Evolutionary conservation across 2,113 vertebrate species (phyloP), one percentile per base, ranked within the genome.

Genomic region (Embiotoca jacksoni): DNA sequence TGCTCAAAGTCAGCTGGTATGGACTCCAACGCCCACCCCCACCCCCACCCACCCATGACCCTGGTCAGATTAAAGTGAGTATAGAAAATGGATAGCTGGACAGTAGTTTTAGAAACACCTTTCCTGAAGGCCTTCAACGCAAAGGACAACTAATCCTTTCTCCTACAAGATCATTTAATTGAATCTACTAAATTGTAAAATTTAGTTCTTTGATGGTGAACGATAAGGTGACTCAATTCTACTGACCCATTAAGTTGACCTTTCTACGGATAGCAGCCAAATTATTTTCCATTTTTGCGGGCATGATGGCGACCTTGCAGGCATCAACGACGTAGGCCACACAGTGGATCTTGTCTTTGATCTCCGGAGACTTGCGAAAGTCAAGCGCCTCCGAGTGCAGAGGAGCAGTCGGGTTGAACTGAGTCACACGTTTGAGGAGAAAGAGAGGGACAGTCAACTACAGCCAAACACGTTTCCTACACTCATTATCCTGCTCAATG

Each of bases 241-340:
- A 88, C 89, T 86, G 30, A 94, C 90, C 79, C 39, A 33, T 6
- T n/a, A 57, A 36, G 83, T 91, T 93, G 82, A 88, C 67, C 83
- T 92, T 92, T 59, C 46, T 89, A 11, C 90, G 92, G 78, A 95
- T 92, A 2, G 58, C 80, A 7, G 53, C 70, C 63, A 95, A 60
- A 66, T 95, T 96, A 13, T 37, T 77, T 72, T 91, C 46, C 84
- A 95, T 76, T 74, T 90, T 84, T 39, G 36, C 4, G 0, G 92
- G 63, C 82, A 96, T 85, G 37, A 85, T 74, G 36, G 91, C 41
- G 0, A 93, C 59, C 89, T 94, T 95, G 75, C 72, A 82, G 85
- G 86, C 77, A 44, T 93, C 93, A 0, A 91, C 57, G 55, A 93
- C 83, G 1, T 88, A 94, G 10, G 41, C 84, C 63, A 94, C 90